Conservation (phyloP, 2,113 vertebrate species). For the Pyxicephalus adspersus region DNA sequence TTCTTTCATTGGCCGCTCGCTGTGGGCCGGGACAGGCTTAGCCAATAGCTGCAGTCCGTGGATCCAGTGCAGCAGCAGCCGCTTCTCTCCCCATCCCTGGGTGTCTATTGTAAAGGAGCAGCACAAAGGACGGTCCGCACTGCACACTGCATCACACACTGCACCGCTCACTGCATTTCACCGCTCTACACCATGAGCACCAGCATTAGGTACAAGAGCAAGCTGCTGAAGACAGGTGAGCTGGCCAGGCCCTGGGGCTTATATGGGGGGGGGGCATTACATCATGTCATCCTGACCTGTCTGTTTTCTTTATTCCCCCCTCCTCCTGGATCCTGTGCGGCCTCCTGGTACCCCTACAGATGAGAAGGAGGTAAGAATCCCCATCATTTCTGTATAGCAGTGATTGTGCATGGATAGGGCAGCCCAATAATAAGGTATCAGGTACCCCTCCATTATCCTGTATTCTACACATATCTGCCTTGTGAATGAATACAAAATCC, state of each 20-base stretch:
- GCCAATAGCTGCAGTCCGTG: neutral
- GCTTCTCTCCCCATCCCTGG: slow-evolving; percentile 7
- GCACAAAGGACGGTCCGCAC: slow-evolving; percentile 50
- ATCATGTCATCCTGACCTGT: slow-evolving; percentile 55
- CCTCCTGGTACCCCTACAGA: slow-evolving; percentile 48
- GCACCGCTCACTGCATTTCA: slow-evolving; percentile 47
- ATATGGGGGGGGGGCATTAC: neutral
- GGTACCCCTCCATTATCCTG: neutral
- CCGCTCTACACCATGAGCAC: slow-evolving; percentile 80
- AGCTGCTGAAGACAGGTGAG: slow-evolving; percentile 90
- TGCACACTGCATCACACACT: slow-evolving; percentile 50
- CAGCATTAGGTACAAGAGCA: slow-evolving; percentile 89
- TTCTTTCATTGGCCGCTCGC: slow-evolving; percentile 20
- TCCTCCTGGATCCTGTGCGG: slow-evolving; percentile 34
- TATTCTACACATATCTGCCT: neutral
- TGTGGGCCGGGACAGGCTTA: slow-evolving; percentile 22
- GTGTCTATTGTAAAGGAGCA: slow-evolving; percentile 53
- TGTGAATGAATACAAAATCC: too few species aligned
- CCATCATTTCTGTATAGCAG: neutral
- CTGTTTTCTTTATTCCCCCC: slow-evolving; percentile 60
- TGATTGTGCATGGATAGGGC: too few species aligned
- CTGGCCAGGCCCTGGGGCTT: neutral
- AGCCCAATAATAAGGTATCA: neutral
- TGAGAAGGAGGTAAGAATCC: slow-evolving; percentile 50
- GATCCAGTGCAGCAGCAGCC: slow-evolving; percentile 13